Percentiles rank a stretch among this genome's conserved stretches.
Evolutionary conservation across 2,888 invertebrate species (phyloP).

Genomic region (Tetranychus truncatus): DNA sequence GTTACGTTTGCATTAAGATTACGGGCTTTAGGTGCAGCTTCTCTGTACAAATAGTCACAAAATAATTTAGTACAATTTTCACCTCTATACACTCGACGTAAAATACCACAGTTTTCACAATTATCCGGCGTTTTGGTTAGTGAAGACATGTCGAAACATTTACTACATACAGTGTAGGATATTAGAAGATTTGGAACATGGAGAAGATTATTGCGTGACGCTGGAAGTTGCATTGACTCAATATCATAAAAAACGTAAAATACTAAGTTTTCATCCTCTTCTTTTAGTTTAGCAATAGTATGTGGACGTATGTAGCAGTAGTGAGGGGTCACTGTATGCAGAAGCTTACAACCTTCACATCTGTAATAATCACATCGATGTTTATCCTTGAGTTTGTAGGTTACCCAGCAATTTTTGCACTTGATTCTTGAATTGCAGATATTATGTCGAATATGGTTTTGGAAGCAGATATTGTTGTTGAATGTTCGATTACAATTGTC

Average conservation of each 20-base stretch:
- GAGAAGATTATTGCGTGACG: background rate
- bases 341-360: no score
- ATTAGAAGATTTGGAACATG: background rate
- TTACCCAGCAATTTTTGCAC: no score
- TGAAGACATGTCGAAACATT: background rate
- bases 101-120: constrained; percentile 10
- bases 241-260: background rate
- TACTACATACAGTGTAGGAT: background rate
- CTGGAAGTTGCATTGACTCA: background rate
- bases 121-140: background rate
- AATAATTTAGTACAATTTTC: constrained; percentile 11
- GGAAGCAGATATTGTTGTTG: no score
- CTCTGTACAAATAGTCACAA: constrained; percentile 35
- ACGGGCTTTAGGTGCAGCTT: constrained; percentile 29
- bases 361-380: background rate
- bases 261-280: background rate
- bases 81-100: background rate
- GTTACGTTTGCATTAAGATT: background rate
- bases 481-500: no score
- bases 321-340: no score
- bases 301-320: no score
- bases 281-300: background rate
- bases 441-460: no score
- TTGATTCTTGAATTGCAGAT: no score
- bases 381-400: no score